phyloP scores from a whole-genome alignment of 2,888 invertebrate genomes.

The Leucophenga maculata region DNA sequence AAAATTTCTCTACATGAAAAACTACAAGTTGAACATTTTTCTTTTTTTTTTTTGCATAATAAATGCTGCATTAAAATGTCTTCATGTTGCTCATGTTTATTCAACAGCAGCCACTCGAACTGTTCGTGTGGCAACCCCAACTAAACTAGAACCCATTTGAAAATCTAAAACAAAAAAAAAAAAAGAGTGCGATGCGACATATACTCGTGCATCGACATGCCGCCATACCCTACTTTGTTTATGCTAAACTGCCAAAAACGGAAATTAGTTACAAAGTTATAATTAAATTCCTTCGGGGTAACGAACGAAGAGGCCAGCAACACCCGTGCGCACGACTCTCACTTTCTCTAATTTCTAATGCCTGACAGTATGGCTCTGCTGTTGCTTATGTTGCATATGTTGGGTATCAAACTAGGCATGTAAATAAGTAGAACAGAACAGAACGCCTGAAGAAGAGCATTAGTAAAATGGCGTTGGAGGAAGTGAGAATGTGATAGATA shows the following conservation, averaged over 20 bases:
- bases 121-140: not conserved
- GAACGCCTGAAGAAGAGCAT: not conserved
- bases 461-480: not conserved
- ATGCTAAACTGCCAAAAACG: conserved; percentile 54
- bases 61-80: conserved; percentile 20
- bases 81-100: conserved; percentile 20
- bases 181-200: not conserved
- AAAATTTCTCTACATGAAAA: too few species aligned
- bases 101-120: not conserved
- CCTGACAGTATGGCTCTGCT: not conserved
- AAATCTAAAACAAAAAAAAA: not conserved
- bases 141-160: not conserved
- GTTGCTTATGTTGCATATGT: conserved; percentile 27
- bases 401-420: conserved; percentile 57
- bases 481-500: conserved; percentile 41
- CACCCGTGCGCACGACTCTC: too few species aligned
- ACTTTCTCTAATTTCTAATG: too few species aligned
- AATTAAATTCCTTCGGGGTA: conserved; percentile 58
- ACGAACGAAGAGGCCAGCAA: conserved; percentile 36
- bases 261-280: conserved; percentile 65
- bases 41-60: conserved; percentile 6
- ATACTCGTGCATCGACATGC: not conserved
- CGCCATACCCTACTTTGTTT: not conserved
- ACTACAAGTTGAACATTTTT: too few species aligned
- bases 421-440: conserved; percentile 37